phyloP scores from a whole-genome alignment of 2,113 vertebrate genomes.

The Rhizomys pruinosus region DNA sequence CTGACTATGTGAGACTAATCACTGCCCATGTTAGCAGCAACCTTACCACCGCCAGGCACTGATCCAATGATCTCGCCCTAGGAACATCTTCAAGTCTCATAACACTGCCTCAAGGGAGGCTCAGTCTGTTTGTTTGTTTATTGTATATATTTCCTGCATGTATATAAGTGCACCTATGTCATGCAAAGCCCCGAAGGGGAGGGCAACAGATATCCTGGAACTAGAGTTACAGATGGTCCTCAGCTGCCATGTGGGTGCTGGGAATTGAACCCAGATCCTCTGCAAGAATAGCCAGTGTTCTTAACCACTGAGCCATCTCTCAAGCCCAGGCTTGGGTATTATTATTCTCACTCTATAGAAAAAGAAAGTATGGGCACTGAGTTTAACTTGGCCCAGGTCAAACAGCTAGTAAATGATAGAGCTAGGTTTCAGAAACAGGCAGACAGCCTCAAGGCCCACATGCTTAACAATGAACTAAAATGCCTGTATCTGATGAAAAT shows the following conservation, averaged over 20 bases:
- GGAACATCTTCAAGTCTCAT: background rate
- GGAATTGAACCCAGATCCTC: no score
- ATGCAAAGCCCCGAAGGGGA: no score
- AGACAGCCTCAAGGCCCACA: background rate
- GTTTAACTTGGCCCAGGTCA: background rate
- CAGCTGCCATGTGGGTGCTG: no score
- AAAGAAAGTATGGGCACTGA: background rate
- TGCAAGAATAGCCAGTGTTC: no score
- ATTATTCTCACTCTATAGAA: background rate
- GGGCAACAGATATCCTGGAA: no score
- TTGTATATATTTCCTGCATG: no score
- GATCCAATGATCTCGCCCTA: background rate
- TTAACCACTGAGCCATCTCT: no score
- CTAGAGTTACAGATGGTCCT: no score
- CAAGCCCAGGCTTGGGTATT: no score
- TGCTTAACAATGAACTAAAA: conserved; percentile 24
- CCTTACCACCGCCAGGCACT: background rate
- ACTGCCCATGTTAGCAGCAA: background rate
- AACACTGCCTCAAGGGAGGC: background rate
- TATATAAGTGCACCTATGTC: no score
- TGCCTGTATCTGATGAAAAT: background rate
- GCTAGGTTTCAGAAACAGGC: conserved; percentile 2
- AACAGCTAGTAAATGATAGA: conserved; percentile 2
- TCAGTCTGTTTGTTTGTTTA: background rate
- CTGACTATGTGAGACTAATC: background rate